Evolutionary conservation across 2,797 vertebrate genomes (phyloP).

Genomic region (Pagetopsis macropterus): DNA sequence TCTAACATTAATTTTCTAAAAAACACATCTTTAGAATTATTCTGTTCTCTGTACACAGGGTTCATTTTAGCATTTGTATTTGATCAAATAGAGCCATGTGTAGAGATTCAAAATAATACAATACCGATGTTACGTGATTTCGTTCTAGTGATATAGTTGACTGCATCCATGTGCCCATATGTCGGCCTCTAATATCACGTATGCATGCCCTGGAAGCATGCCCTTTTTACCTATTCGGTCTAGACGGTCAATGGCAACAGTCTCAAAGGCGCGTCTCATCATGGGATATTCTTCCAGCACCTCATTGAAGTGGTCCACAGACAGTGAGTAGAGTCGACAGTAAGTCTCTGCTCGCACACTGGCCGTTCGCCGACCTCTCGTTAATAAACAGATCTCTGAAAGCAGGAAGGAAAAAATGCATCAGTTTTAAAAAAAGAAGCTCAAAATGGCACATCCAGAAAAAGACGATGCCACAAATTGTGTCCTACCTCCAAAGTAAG

Average conservation of each 20-base stretch:
- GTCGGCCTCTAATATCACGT: not conserved
- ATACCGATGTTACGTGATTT: not conserved
- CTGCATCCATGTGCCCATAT: not conserved
- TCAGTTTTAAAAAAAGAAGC: not conserved
- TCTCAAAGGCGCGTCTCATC: slow-evolving; percentile 95
- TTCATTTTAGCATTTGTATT: slow-evolving; percentile 12
- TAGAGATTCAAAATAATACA: not conserved
- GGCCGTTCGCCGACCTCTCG: slow-evolving; percentile 90
- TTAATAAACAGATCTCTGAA: slow-evolving; percentile 93
- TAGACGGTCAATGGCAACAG: slow-evolving; percentile 93
- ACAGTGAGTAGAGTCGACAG: slow-evolving; percentile 92
- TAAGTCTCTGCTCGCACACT: slow-evolving; percentile 93
- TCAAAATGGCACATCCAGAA: not conserved
- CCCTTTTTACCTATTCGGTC: slow-evolving; percentile 89
- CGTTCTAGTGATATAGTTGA: not conserved
- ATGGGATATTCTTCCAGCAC: slow-evolving; percentile 96
- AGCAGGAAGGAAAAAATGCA: slow-evolving; percentile 20
- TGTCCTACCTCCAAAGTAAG: slow-evolving; percentile 92
- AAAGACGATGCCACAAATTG: not conserved
- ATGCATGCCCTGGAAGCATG: not conserved
- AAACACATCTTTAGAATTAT: slow-evolving; percentile 19
- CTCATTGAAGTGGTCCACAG: slow-evolving; percentile 95
- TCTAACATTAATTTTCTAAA: slow-evolving; percentile 39
- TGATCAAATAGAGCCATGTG: not conserved
- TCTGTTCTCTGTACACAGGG: not conserved